Base-by-base conservation (phyloP, 2,888 invertebrate genomes). In the Anticlea derivata region DNA sequence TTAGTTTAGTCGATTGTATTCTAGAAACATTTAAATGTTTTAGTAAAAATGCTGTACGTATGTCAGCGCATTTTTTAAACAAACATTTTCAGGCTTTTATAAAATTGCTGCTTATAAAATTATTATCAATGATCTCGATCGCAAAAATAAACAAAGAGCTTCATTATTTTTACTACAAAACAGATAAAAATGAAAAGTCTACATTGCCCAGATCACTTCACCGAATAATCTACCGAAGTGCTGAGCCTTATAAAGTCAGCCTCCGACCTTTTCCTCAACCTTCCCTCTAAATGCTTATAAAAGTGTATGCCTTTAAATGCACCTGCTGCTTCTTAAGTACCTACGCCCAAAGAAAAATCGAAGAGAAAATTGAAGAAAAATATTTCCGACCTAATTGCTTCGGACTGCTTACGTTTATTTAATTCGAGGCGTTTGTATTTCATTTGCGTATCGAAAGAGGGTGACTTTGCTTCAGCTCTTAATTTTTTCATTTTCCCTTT, bases 301-400 rank as follows among this genome's bases (percentile, higher is more conserved):
- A 78, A 78, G 78, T 78, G 77, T 78, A 83, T 75, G 73, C 75
- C 73, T 71, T 83, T 78, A 77, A 79, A 72, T 79, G 77, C 84
- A 84, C 82, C 82, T 84, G 83, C 75, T 80, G 38, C 47, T 74
- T n/a, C n/a, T n/a, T n/a, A n/a, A n/a, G n/a, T n/a, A 66, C 70
- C 68, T 60, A 66, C 72, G 70, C 70, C 67, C 50, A 58, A 52
- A 66, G 61, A 54, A 61, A 70, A 73, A 70, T 68, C 68, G 63
- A 68, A 65, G 50, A 55, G 60, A 55, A 68, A 67, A 73, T 67
- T 61, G 62, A 67, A 57, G 60, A 66, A 70, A 65, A 63, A 65
- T 62, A 58, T 60, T 52, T 60, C 55, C 59, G 53, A 66, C 66
- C 65, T 73, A 73, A 74, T 75, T 73, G 68, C 66, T 59, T 64